Evolutionary conservation across 2,113 vertebrate genomes (phyloP), one percentile per base, ranked within the genome.

Genomic region (Thymallus thymallus): DNA sequence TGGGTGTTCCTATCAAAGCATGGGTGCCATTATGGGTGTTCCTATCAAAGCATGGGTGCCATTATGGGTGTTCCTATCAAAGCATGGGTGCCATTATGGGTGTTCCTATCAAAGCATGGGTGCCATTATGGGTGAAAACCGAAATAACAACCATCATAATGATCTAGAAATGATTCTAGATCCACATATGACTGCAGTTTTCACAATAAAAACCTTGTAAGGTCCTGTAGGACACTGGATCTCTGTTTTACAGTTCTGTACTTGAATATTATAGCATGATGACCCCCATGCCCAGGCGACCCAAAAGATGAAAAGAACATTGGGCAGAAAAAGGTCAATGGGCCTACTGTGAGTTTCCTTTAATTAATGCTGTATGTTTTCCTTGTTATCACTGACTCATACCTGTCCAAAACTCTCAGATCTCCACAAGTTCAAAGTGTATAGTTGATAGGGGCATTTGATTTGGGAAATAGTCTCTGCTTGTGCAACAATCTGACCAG

Each of bases 301-400:
- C 58, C 60, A 76, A 20, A 92, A 88, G 85, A 91, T 90, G 86
- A 94, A 88, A 70, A 79, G 86, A 66, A 85, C 84, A 0, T 89
- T 83, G 0, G 75, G 88, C 6, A 87, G 87, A 71, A 93, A 91
- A 79, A 88, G 87, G 93, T 92, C 73, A 84, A 77, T 76, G n/a
- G 35, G 26, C n/a, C 3, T 9, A 14, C 16, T 74, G 3, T 65
- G 41, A 26, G 71, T 3, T 72, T 45, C 22, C 24, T 18, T 45
- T 4, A 65, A 18, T 23, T 29, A 29, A 18, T 51, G 14, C 48
- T 51, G 16, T 18, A 16, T 16, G 16, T 51, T 51, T 51, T 51
- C 48, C 35, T 41, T 41, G 9, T 9, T 9, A 10, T 51, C 13
- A 51, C 12, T 41, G 35, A 18, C 48, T 51, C 16, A 4, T 51